A percentile compares a stretch with the other conserved stretches of the same genome.
Evolutionary conservation across 1,140 invertebrate genomes (phyloP).

Genomic region (Chrysopa pallens): DNA sequence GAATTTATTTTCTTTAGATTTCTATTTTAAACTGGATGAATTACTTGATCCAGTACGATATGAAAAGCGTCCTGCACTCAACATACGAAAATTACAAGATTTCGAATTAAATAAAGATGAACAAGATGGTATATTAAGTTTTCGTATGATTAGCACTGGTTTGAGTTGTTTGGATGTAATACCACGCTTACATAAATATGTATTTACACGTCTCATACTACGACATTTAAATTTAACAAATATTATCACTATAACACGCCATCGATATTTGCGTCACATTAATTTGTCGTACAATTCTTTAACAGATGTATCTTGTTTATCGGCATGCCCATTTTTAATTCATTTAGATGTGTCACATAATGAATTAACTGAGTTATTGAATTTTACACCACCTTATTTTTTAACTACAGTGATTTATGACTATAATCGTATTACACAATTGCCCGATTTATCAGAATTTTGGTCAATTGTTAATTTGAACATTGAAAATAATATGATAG

Average conservation of each 20-base stretch:
- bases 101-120: slow-evolving; percentile 1
- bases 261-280: slow-evolving; percentile 13
- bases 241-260: slow-evolving; percentile 8
- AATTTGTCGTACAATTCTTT: slow-evolving; percentile 13
- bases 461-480: slow-evolving; percentile 15
- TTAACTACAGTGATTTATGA: slow-evolving; percentile 12
- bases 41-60: too few relatives aligned
- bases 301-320: slow-evolving; percentile 7
- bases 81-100: neutral
- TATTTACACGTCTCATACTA: neutral
- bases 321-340: slow-evolving; percentile 11
- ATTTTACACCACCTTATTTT: slow-evolving; percentile 14
- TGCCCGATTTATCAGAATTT: slow-evolving; percentile 12
- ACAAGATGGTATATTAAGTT: slow-evolving; percentile 7
- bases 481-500: slow-evolving; percentile 13
- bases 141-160: slow-evolving; percentile 8
- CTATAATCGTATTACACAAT: slow-evolving; percentile 9
- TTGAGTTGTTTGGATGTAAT: slow-evolving; percentile 10
- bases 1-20: too few relatives aligned
- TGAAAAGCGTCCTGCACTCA: neutral
- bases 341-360: slow-evolving; percentile 15
- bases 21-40: too few relatives aligned
- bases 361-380: slow-evolving; percentile 8
- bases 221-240: slow-evolving; percentile 3
- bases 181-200: slow-evolving; percentile 10